Conservation (phyloP, 1,140 invertebrate species). For the Conus ventricosus region DNA sequence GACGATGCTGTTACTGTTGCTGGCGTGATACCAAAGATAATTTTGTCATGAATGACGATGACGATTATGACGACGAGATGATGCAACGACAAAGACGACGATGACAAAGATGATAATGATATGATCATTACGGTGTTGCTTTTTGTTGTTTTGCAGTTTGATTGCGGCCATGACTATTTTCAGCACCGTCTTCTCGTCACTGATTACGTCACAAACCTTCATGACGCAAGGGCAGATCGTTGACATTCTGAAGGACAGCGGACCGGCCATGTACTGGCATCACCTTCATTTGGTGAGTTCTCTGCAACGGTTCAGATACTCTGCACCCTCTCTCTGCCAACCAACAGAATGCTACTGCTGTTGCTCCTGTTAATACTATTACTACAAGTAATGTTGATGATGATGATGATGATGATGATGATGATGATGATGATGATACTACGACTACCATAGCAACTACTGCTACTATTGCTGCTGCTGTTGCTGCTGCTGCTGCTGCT, state of each 20-base stretch:
- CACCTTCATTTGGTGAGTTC: slow-evolving; percentile 69
- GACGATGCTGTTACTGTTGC: too few relatives aligned
- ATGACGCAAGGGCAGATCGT: slow-evolving; percentile 56
- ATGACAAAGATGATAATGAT: slow-evolving; percentile 11
- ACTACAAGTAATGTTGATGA: too few relatives aligned
- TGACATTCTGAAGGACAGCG: slow-evolving; percentile 42
- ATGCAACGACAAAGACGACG: not conserved
- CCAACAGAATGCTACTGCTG: too few relatives aligned
- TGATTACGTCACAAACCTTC: slow-evolving; percentile 47
- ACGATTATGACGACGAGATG: not conserved
- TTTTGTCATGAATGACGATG: not conserved
- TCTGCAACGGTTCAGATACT: too few relatives aligned
- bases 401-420: too few relatives aligned
- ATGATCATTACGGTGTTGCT: not conserved
- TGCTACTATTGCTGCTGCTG: too few relatives aligned
- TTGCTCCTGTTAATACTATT: too few relatives aligned
- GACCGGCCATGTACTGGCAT: slow-evolving; percentile 50
- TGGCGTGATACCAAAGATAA: not conserved
- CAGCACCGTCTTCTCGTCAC: slow-evolving; percentile 40
- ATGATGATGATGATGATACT: too few relatives aligned
- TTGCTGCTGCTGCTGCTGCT: too few relatives aligned
- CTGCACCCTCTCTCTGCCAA: too few relatives aligned
- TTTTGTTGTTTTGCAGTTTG: slow-evolving; percentile 15
- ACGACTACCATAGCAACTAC: too few relatives aligned
- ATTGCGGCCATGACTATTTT: slow-evolving; percentile 31